A percentile compares a stretch with the other conserved stretches of the same genome.
These are phyloP conservation scores for Eupithecia tripunctaria DNA, from an alignment of 2,888 invertebrate species.

Conservation along the genomic window DNA sequence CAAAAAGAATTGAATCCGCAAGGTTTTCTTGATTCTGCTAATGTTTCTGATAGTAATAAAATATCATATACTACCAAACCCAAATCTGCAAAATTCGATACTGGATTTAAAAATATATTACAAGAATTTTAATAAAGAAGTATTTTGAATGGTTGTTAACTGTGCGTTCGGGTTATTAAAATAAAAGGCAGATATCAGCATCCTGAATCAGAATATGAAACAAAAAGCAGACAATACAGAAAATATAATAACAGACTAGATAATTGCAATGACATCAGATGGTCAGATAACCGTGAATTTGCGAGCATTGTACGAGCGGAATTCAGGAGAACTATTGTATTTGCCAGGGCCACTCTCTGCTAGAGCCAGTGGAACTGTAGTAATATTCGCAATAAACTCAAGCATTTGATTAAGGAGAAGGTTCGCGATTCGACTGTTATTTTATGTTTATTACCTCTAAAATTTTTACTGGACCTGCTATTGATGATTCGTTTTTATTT, in stretches of 20 bases:
- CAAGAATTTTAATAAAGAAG: background rate
- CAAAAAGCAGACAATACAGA: constrained; percentile 19
- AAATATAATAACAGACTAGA: constrained; percentile 22
- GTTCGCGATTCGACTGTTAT: no score
- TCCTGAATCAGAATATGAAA: constrained; percentile 28
- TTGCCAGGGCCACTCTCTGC: constrained; percentile 2
- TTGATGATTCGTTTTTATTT: no score
- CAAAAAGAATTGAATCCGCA: constrained; percentile 21
- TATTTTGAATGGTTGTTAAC: background rate
- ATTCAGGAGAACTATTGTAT: constrained; percentile 29
- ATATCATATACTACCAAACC: background rate
- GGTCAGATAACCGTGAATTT: constrained; percentile 33
- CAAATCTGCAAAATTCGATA: background rate
- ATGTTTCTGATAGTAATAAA: constrained; percentile 1
- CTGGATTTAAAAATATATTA: background rate
- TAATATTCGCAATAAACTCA: no score
- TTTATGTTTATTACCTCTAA: no score
- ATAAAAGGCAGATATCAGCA: constrained; percentile 15
- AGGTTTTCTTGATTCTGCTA: constrained; percentile 14
- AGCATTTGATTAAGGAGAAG: no score
- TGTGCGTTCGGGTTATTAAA: background rate
- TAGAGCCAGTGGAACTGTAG: background rate
- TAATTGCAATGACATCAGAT: constrained; percentile 38
- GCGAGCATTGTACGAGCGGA: constrained; percentile 25
- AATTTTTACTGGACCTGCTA: no score